Evolutionary conservation across 2,113 vertebrate species (phyloP), one percentile per base, ranked within the genome.

Genomic region (Fregetta grallaria): DNA sequence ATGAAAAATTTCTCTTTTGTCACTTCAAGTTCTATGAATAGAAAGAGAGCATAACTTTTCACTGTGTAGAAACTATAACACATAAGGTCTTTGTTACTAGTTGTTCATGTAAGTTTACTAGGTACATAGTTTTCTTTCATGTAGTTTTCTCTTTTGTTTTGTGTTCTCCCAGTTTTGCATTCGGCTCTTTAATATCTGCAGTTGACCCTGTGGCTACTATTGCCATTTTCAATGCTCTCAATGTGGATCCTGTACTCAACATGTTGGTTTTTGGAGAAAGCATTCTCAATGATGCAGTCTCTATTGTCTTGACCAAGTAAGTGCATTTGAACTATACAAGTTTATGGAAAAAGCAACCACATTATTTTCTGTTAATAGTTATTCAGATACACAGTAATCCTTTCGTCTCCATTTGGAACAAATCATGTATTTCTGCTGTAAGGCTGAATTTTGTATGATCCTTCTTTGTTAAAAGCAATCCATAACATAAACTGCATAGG

Each of bases 221-320:
- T 65, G 99, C 99, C 49, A 99, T 99, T 97, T 99, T 99, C 97
- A 99, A 99, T 30, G 99, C 99, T 7, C 99, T 99, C 53, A 99
- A 99, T 8, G 99, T 99, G 94, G 99, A 99, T 98, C 99, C 99
- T 1, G 99, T 99, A 65, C 99, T 99, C 65, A 99, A 99, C 97
- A 99, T 99, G 99, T 91, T 99, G 98, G 99, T 99, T 89, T 99
- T 99, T 86, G 99, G 99, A 42, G 99, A 99, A 96, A 99, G 99
- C 94, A 99, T 99, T 95, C 99, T 99, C 89, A 99, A 99, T 27
- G 99, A 99, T 30, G 99, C 99, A 0, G 99, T 99, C 66, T 99
- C 99, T 75, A 99, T 99, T 79, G 99, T 99, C 70, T 98, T 99
- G 78, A 99, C 99, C 86, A 99, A 99, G 99, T 99, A 99, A 98